Evolutionary conservation across 2,113 vertebrate genomes (phyloP).

Genomic region (Dasyornis broadbenti): DNA sequence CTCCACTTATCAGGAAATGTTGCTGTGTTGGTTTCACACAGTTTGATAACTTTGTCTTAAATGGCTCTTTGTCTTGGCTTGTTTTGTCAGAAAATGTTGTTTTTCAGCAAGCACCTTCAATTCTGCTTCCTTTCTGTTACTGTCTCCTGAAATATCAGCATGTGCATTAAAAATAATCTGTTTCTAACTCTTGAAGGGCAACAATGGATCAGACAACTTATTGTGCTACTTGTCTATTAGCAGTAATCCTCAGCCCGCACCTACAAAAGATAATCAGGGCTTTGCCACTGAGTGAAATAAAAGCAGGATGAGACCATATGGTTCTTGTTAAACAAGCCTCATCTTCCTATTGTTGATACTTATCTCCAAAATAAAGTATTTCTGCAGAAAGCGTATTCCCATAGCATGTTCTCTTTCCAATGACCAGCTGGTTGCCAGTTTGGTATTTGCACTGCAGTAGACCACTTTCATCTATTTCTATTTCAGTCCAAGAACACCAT

Average conservation of each 20-base stretch:
- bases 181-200: neutral
- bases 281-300: slow-evolving; percentile 9
- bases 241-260: neutral
- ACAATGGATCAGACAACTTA: neutral
- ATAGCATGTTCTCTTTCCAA: slow-evolving; percentile 57
- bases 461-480: slow-evolving; percentile 64
- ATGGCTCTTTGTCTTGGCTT: neutral
- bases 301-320: slow-evolving; percentile 46
- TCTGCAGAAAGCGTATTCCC: slow-evolving; percentile 63
- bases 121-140: neutral
- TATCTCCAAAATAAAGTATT: slow-evolving; percentile 67
- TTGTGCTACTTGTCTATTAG: neutral
- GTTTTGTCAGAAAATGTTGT: neutral
- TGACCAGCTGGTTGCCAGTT: slow-evolving; percentile 66
- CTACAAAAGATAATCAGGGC: neutral
- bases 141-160: neutral
- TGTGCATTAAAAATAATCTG: neutral
- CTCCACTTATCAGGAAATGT: neutral
- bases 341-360: slow-evolving; percentile 65
- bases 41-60: neutral
- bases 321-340: slow-evolving; percentile 58
- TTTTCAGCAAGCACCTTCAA: neutral
- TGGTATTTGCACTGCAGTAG: slow-evolving; percentile 59
- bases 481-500: slow-evolving; percentile 70
- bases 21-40: neutral